Conservation (phyloP, 2,113 vertebrate genomes). For the Carassius auratus region DNA sequence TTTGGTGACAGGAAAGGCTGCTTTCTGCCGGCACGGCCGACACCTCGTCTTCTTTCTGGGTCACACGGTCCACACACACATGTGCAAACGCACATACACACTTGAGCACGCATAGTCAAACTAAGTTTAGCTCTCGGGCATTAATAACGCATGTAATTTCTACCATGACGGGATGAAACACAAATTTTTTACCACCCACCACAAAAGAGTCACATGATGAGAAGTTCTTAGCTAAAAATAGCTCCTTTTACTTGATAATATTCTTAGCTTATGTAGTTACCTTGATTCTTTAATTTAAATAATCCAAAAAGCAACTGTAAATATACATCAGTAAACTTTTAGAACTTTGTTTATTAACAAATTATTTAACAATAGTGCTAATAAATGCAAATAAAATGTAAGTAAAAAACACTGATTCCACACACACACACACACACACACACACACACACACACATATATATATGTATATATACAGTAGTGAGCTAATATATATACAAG, state of each 20-base stretch:
- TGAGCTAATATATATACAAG: too few relatives aligned
- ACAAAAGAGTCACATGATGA: background rate
- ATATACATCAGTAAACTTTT: too few relatives aligned
- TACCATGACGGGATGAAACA: background rate
- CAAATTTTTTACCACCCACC: background rate
- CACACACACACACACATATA: too few relatives aligned
- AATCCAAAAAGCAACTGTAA: too few relatives aligned
- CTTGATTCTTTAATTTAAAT: too few relatives aligned
- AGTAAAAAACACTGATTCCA: too few relatives aligned
- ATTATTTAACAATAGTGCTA: too few relatives aligned
- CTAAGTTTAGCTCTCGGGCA: constrained; percentile 37
- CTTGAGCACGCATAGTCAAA: background rate
- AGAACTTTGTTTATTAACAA: too few relatives aligned
- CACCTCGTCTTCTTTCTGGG: constrained; percentile 65
- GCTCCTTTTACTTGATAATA: background rate
- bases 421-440: too few relatives aligned
- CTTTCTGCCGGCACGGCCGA: constrained; percentile 55
- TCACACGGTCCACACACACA: constrained; percentile 54
- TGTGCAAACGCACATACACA: background rate
- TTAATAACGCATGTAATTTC: constrained; percentile 14
- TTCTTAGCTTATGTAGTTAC: too few relatives aligned
- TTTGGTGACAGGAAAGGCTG: constrained; percentile 61
- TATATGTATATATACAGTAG: too few relatives aligned
- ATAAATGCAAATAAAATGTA: too few relatives aligned
- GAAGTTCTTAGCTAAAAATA: background rate